phyloP scores from a whole-genome alignment of 1,140 invertebrate genomes.

The Leptonema lineaticorne region DNA sequence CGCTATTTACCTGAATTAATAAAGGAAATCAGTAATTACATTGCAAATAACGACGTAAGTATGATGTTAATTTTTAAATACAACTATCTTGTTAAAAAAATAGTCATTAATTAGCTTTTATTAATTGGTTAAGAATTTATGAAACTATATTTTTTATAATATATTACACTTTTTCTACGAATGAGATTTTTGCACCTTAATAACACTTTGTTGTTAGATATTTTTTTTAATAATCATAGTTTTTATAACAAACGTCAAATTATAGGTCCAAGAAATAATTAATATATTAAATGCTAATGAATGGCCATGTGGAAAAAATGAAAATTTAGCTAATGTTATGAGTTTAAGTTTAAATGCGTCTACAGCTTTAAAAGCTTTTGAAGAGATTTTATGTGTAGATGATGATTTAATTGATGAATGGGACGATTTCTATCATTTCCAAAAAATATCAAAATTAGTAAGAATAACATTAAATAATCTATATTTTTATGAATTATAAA shows the following conservation, averaged over 20 bases:
- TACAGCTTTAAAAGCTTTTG: slow-evolving; percentile 44
- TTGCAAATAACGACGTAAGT: slow-evolving; percentile 40
- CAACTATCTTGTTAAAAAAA: too few species aligned
- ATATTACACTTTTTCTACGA: too few species aligned
- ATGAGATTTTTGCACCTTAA: too few species aligned
- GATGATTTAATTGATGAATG: slow-evolving; percentile 46
- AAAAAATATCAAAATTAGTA: slow-evolving; percentile 45
- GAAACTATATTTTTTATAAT: too few species aligned
- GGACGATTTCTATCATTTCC: slow-evolving; percentile 44
- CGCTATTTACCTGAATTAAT: slow-evolving; percentile 46
- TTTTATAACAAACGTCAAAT: too few species aligned
- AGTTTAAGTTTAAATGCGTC: slow-evolving; percentile 39
- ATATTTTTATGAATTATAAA: too few species aligned
- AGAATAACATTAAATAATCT: too few species aligned
- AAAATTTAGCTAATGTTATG: slow-evolving; percentile 44
- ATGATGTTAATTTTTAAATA: neutral
- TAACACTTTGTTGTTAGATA: too few species aligned
- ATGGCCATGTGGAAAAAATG: slow-evolving; percentile 50
- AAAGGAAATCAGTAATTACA: slow-evolving; percentile 44
- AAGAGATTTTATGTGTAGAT: slow-evolving; percentile 47
- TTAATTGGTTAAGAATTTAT: too few species aligned
- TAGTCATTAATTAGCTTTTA: neutral
- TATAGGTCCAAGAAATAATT: slow-evolving; percentile 48
- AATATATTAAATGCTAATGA: slow-evolving; percentile 45
- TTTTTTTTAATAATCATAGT: too few species aligned